Evolutionary conservation across 2,888 invertebrate genomes (phyloP).

Genomic region (Tethea ocularis): DNA sequence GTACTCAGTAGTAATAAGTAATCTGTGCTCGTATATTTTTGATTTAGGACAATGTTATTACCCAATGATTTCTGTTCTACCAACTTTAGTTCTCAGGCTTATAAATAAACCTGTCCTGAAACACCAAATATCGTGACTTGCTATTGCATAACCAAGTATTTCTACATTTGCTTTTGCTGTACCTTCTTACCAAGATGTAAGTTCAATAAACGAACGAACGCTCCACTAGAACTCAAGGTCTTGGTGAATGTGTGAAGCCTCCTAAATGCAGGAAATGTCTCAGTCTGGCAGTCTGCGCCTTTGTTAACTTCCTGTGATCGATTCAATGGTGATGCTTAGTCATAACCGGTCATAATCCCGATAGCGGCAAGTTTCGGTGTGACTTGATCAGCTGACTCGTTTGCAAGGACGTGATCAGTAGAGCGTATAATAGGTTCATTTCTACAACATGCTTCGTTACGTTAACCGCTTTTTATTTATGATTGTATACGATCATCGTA

Average conservation of each 20-base stretch:
- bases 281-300: constrained; percentile 31
- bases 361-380: constrained; percentile 22
- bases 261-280: constrained; percentile 59
- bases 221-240: constrained; percentile 36
- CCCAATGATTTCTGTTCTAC: constrained; percentile 39
- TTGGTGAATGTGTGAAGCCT: constrained; percentile 45
- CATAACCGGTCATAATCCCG: constrained; percentile 45
- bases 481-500: constrained; percentile 7
- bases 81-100: constrained; percentile 22
- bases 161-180: neutral
- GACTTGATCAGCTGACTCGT: constrained; percentile 45
- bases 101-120: constrained; percentile 34
- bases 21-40: constrained; percentile 7
- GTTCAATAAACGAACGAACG: constrained; percentile 33
- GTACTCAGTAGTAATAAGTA: neutral
- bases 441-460: constrained; percentile 38
- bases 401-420: constrained; percentile 45
- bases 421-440: constrained; percentile 45
- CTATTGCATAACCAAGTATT: neutral
- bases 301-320: constrained; percentile 53
- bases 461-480: constrained; percentile 11
- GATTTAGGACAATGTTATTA: constrained; percentile 28
- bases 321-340: constrained; percentile 36
- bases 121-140: constrained; percentile 16
- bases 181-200: constrained; percentile 1